Base-by-base conservation (phyloP, 2,888 invertebrate species). In the Pammene aurita region DNA sequence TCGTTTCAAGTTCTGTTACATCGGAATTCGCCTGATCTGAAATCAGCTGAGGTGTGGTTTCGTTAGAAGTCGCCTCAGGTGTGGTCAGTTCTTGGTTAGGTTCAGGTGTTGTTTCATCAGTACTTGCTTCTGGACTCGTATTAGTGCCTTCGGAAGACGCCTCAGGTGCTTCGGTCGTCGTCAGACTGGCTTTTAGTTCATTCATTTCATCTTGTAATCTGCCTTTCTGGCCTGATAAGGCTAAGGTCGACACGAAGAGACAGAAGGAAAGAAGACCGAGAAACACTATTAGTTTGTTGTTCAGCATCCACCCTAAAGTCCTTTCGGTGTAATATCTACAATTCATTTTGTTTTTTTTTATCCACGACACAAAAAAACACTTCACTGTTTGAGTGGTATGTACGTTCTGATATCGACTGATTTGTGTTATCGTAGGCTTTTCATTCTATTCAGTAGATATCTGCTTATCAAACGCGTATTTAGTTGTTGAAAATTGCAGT, bases 281-380 rank as follows among this genome's bases (percentile, higher is more conserved):
- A 0, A 92, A 77, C 5, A 92, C 90, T 52, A 92, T 90, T 0
- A 85, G 70, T 77, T 92, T 92, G 72, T 92, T 92, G 50, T 90
- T 85, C 52, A 87, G 48, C 79, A 85, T 84, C 92, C 92, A 92
- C 1, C 74, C 82, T 4, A 87, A 41, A 0, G 80, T 79, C 46
- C 80, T 78, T 26, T 87, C 83, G 0, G 81, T 81, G 62, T 87
- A 88, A 72, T 88, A 89, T 73, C 78, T 81, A 68, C 84, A 87
- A 66, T 80, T 79, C 74, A 85, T 82, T 71, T 62, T 66, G 42
- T 18, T 44, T 50, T 60, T 41, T 69, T 56, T 16, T 38, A 11
- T 26, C 4, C 14, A 14, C 26, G 7, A 63, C 55, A 14, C 34
- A n/a, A 44, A 16, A 34, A 13, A 57, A 35, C 18, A 64, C 68